Conservation (phyloP, 2,113 vertebrate genomes). For the Climacteris rufus region DNA sequence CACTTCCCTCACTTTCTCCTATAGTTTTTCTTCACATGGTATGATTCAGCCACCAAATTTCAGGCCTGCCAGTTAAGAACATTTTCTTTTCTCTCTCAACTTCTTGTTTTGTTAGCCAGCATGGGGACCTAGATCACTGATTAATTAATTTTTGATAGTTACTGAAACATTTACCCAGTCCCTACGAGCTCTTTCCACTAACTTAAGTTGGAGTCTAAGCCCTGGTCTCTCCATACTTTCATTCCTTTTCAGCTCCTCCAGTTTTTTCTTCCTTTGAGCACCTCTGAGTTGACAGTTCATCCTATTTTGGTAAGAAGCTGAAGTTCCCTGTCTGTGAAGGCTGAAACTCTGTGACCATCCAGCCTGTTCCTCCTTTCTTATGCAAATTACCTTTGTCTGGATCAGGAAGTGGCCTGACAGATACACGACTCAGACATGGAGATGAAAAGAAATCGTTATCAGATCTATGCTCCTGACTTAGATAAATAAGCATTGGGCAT, state of each 20-base stretch:
- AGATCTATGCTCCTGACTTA: slow-evolving; percentile 59
- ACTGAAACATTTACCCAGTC: neutral
- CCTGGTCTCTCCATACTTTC: neutral
- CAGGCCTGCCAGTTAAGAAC: neutral
- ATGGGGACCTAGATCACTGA: neutral
- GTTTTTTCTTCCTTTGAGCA: neutral
- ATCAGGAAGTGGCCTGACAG: slow-evolving; percentile 31
- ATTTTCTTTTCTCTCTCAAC: neutral
- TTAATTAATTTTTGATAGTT: neutral
- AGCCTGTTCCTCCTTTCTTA: neutral
- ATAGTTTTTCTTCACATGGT: neutral
- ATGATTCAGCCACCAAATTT: neutral
- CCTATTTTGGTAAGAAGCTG: neutral
- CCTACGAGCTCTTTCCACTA: neutral
- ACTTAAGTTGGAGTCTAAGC: neutral
- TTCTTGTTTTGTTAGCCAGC: neutral
- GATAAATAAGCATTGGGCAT: slow-evolving; percentile 64
- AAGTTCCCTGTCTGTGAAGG: neutral
- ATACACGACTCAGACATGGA: neutral
- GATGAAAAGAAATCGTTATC: slow-evolving; percentile 41
- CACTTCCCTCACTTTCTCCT: neutral
- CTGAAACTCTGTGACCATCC: slow-evolving; percentile 7
- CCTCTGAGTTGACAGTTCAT: neutral
- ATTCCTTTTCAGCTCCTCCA: neutral
- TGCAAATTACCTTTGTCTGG: slow-evolving; percentile 23